These are phyloP conservation scores for Panonychus citri DNA, from an alignment of 1,140 invertebrate genomes.

Conservation along the genomic window DNA sequence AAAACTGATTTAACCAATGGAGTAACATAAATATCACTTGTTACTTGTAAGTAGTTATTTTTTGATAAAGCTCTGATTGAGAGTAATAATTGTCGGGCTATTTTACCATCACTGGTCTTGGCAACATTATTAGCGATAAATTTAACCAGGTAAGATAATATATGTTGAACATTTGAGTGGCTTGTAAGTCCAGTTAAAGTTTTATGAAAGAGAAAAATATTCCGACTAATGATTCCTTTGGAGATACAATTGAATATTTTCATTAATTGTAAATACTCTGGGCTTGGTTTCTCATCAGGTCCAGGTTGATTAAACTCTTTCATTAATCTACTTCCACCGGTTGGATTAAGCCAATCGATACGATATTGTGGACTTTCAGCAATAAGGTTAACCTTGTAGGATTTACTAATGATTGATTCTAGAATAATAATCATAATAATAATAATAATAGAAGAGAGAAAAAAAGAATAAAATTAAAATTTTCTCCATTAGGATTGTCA, in stretches of 20 bases:
- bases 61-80: slow-evolving; percentile 18
- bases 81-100: slow-evolving; percentile 20
- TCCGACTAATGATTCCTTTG: background rate
- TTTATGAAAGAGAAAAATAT: background rate
- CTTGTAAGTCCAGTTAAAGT: slow-evolving; percentile 17
- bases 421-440: no score
- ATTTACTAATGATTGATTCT: background rate
- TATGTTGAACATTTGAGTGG: slow-evolving; percentile 19
- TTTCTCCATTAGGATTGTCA: background rate
- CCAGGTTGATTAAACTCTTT: background rate
- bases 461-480: no score
- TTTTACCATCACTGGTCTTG: slow-evolving; percentile 21
- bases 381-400: background rate
- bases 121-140: slow-evolving; percentile 24
- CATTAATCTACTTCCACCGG: background rate
- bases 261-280: no score
- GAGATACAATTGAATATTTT: no score
- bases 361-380: background rate
- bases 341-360: background rate
- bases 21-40: slow-evolving; percentile 22
- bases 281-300: background rate
- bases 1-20: slow-evolving; percentile 19
- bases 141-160: slow-evolving; percentile 22
- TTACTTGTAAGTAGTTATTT: slow-evolving; percentile 19
- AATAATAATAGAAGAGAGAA: no score